phyloP scores from a whole-genome alignment of 2,113 vertebrate genomes.

The Perca flavescens region DNA sequence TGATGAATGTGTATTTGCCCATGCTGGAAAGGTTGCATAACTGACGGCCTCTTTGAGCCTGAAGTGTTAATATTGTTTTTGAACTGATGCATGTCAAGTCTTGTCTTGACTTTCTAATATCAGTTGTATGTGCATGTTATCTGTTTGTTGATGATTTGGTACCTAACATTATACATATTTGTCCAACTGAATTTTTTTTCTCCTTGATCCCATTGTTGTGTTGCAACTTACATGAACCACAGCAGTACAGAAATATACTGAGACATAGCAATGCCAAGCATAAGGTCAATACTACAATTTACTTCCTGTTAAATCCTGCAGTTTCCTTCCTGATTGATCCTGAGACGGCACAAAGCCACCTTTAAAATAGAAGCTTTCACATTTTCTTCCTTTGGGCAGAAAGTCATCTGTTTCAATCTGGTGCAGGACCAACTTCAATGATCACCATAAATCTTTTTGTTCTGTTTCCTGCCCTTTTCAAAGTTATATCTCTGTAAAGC shows the following conservation, averaged over 20 bases:
- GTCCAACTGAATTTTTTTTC: neutral
- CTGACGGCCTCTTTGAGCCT: no score
- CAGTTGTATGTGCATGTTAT: neutral
- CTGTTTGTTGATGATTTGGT: neutral
- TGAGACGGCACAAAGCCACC: conserved; percentile 30
- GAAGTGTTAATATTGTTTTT: neutral
- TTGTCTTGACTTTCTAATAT: neutral
- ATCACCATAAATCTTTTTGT: conserved; percentile 45
- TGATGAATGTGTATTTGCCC: no score
- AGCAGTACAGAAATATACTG: neutral
- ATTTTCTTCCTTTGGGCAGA: conserved; percentile 50
- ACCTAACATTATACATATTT: neutral
- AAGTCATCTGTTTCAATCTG: conserved; percentile 11
- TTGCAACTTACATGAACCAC: neutral
- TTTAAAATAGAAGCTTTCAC: conserved; percentile 52
- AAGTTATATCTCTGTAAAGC: conserved; percentile 58
- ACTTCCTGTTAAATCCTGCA: conserved; percentile 34
- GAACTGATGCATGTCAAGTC: neutral
- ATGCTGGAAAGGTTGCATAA: neutral
- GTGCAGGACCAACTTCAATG: conserved; percentile 12
- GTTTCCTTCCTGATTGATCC: conserved; percentile 35
- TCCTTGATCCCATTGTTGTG: neutral
- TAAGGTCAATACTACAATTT: neutral
- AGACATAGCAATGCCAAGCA: conserved; percentile 26
- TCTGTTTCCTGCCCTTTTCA: conserved; percentile 47